These are phyloP conservation scores for Podarcis lilfordi DNA, from an alignment of 2,797 vertebrate genomes.

Conservation along the genomic window DNA sequence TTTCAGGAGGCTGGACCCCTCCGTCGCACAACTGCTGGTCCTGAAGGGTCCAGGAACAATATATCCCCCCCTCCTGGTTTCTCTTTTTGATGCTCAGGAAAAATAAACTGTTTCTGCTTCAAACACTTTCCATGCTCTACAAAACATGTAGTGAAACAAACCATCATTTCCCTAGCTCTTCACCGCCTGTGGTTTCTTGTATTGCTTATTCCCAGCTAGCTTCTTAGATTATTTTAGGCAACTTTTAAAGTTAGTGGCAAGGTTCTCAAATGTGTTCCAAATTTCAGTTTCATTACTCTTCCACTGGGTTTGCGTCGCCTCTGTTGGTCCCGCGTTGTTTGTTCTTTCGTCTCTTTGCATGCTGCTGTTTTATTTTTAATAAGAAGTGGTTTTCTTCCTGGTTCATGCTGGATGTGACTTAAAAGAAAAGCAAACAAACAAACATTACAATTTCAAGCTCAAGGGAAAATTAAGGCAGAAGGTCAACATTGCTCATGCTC, in stretches of 20 bases:
- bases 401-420: background rate
- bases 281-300: slow-evolving; percentile 3
- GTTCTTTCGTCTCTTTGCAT: accelerated
- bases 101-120: background rate
- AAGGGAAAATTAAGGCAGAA: slow-evolving; percentile 1
- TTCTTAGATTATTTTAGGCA: background rate
- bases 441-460: background rate
- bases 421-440: background rate
- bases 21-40: no score
- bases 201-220: background rate
- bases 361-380: slow-evolving; percentile 29
- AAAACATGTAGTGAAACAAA: background rate
- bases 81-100: background rate
- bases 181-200: background rate
- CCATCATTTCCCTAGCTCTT: background rate
- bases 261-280: background rate
- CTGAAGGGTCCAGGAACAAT: no score
- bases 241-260: background rate
- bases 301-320: background rate
- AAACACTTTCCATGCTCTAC: background rate
- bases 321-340: background rate
- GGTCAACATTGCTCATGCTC: slow-evolving; percentile 34
- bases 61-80: background rate
- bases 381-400: accelerated
- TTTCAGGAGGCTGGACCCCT: background rate